These are phyloP conservation scores for Tragelaphus eurycerus DNA, from an alignment of 2,797 vertebrate species.

Conservation along the genomic window DNA sequence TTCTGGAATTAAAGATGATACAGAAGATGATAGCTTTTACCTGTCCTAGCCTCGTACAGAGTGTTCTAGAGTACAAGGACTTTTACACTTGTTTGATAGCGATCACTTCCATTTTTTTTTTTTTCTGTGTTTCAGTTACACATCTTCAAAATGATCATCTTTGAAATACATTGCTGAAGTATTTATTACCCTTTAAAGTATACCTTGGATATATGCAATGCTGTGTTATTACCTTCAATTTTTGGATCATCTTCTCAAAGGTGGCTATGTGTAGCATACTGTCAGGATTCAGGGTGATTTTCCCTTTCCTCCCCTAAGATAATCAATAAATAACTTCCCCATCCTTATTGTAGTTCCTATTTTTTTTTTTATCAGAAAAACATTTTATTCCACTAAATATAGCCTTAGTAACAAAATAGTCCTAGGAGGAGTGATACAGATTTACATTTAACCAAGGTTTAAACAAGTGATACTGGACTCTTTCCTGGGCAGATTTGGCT, in stretches of 20 bases:
- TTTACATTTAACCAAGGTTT: not conserved
- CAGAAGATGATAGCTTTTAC: not conserved
- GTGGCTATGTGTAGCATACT: not conserved
- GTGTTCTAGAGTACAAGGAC: not conserved
- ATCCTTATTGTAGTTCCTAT: not conserved
- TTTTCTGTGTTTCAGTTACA: not conserved
- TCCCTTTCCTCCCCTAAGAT: not conserved
- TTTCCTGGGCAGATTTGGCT: not conserved
- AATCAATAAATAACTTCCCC: not conserved
- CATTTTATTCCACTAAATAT: constrained; percentile 1
- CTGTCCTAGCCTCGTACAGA: not conserved
- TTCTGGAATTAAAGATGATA: not conserved
- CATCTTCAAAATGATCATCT: not conserved
- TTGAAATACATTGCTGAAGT: not conserved
- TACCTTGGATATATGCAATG: not conserved
- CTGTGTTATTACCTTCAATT: not conserved
- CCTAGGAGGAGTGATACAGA: not conserved
- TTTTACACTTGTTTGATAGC: not conserved
- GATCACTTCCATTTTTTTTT: not conserved
- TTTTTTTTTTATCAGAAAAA: not conserved
- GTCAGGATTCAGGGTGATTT: not conserved
- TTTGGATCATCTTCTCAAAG: not conserved
- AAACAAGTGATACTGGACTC: not conserved
- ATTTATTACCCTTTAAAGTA: not conserved
- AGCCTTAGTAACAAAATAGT: not conserved